A percentile compares a stretch with the other conserved stretches of the same genome.
phyloP scores from a whole-genome alignment of 2,888 invertebrate genomes.

The Podabrus alpinus region DNA sequence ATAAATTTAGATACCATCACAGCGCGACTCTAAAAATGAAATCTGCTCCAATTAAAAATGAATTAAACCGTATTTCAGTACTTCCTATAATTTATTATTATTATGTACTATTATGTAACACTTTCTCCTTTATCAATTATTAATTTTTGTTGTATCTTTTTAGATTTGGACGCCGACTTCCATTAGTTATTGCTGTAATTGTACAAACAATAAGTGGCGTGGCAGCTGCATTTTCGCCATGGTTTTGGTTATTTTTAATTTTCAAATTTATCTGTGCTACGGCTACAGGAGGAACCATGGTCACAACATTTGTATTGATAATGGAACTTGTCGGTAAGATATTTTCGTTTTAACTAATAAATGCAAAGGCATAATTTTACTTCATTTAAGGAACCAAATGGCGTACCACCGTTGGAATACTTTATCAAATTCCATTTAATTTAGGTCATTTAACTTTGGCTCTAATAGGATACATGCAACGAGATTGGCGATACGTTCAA shows the following conservation, averaged over 20 bases:
- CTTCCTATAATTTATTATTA: not conserved
- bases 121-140: not conserved
- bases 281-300: slow-evolving; percentile 84
- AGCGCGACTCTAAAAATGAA: too few relatives aligned
- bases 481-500: slow-evolving; percentile 63
- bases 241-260: slow-evolving; percentile 66
- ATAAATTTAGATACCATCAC: too few relatives aligned
- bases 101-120: not conserved
- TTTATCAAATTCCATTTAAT: slow-evolving; percentile 65
- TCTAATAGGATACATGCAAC: slow-evolving; percentile 58
- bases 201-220: slow-evolving; percentile 75
- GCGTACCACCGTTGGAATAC: slow-evolving; percentile 61
- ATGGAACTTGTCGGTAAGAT: slow-evolving; percentile 68
- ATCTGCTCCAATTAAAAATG: not conserved
- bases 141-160: slow-evolving; percentile 34
- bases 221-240: slow-evolving; percentile 71
- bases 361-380: slow-evolving; percentile 1
- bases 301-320: slow-evolving; percentile 72
- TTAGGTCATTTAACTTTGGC: slow-evolving; percentile 62
- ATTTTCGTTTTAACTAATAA: not conserved
- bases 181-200: slow-evolving; percentile 73
- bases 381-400: slow-evolving; percentile 55
- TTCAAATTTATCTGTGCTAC: slow-evolving; percentile 73
- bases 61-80: not conserved
- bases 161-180: slow-evolving; percentile 76